Evolutionary conservation across 2,888 invertebrate genomes (phyloP).

Genomic region (Tetragonisca angustula): DNA sequence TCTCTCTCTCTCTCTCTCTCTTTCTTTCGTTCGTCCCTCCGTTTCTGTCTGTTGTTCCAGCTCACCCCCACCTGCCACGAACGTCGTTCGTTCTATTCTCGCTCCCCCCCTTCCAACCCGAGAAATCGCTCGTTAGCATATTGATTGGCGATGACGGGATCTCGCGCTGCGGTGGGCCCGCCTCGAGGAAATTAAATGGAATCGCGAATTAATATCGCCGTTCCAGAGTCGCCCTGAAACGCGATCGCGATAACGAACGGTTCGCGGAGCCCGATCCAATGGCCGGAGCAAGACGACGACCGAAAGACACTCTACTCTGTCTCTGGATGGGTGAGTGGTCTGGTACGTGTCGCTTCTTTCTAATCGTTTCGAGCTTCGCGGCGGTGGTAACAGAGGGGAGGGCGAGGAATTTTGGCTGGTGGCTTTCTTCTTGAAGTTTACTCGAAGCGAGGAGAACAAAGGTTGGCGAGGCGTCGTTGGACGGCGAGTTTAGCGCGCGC

Average conservation of each 20-base stretch:
- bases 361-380: not conserved
- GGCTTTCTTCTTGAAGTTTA: not conserved
- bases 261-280: not conserved
- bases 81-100: not conserved
- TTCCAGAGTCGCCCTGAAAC: conserved; percentile 6
- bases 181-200: conserved; percentile 75
- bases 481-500: not conserved
- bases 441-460: not conserved
- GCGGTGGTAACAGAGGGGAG: not conserved
- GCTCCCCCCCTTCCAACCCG: conserved; percentile 41
- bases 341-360: conserved; percentile 1
- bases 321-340: not conserved
- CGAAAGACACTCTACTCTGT: not conserved
- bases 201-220: conserved; percentile 76
- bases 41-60: not conserved
- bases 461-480: too few relatives aligned
- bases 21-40: not conserved
- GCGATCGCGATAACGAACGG: conserved; percentile 41
- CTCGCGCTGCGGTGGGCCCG: conserved; percentile 66
- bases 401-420: not conserved
- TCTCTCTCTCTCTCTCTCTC: conserved; percentile 9
- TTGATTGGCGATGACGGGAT: conserved; percentile 83
- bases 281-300: not conserved
- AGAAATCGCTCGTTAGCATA: conserved; percentile 82
- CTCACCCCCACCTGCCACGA: not conserved